Base-by-base conservation (phyloP, 2,113 vertebrate species). In the Lepidothrix coronata region DNA sequence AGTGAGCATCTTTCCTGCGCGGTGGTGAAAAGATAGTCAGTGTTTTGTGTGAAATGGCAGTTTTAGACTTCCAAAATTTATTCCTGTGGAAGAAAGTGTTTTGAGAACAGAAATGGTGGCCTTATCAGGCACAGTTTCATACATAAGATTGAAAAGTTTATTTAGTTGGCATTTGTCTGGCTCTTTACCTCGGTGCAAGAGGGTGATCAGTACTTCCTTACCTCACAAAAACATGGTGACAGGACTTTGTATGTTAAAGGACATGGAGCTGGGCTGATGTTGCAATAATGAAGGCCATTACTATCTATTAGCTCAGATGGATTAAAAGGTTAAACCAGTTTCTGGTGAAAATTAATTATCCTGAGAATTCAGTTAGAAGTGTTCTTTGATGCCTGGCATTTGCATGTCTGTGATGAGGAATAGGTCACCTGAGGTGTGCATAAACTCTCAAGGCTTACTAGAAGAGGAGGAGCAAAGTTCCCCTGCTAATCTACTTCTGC, bases 311-410 rank as follows among this genome's bases (percentile, higher is more conserved):
- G 73, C 86, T 95, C 65, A 37, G 77, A 78, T 86, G 89, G 91
- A 92, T 92, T 96, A 93, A 96, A 96, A 97, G 94, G 92, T 96
- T 97, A 97, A 96, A 96, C 91, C 72, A 84, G 80, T 91, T 96
- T 93, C 93, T 93, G 80, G 82, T 96, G 76, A 91, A 96, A 96
- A 96, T 94, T 94, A 96, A 96, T 96, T 95, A 82, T 46, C 30
- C 61, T 31, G 41, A 91, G 76, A 89, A 85, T 95, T 95, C 90
- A 91, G 78, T 67, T 79, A 88, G 86, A 89, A 75, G 55, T 75
- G 71, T 85, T 89, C 91, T 96, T 91, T 95, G 95, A 91, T 87
- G 80, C 79, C 66, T 95, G 94, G 90, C 89, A 94, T 97, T 97
- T 97, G 89, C 90, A 93, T 68, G 85, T 54, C 79, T 88, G 62